Evolutionary conservation across 2,888 invertebrate species (phyloP), one percentile per base, ranked within the genome.

Genomic region (Conchocele bisecta): DNA sequence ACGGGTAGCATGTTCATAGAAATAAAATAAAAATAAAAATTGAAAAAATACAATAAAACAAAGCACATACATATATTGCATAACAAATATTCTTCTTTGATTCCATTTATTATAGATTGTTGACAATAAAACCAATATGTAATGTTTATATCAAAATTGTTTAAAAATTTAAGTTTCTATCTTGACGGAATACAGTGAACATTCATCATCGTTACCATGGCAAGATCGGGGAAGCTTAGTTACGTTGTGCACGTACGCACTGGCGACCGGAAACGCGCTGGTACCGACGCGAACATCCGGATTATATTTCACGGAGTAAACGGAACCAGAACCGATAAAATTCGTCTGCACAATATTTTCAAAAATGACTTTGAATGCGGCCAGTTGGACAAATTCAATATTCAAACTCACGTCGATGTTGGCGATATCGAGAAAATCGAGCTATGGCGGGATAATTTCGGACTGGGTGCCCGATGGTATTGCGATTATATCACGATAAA

Each of bases 201-300:
- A n/a, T n/a, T n/a, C n/a, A n/a, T n/a, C n/a, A n/a, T 20, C 42
- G n/a, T 15, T 22, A 42, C 22, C 42, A 42, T 42, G 42, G 42
- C 9, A n/a, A 42, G 7, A 15, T 26, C 24, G 24, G 46, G 24
- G 11, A 31, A 28, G 31, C 26, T 31, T 9, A 60, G 60, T 28
- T 85, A 81, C 54, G 66, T 79, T 42, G 82, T 92, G 11, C 88
- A 89, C 51, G 92, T 92, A 15, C 88, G 88, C 39, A 92, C 92
- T 0, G 92, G 92, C 0, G 92, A 92, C 81, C 85, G 89, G 31
- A 89, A 89, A 53, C 87, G 89, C 7, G 90, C 92, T 0, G 91
- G 91, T 0, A 91, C 91, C 0, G 91, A 92, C 69, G 92, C 92
- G 37, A 91, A 91, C 61, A 89, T 92, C 0, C 86, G 83, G 65